Evolutionary conservation across 2,113 vertebrate genomes (phyloP).

Genomic region (Galbula dea): DNA sequence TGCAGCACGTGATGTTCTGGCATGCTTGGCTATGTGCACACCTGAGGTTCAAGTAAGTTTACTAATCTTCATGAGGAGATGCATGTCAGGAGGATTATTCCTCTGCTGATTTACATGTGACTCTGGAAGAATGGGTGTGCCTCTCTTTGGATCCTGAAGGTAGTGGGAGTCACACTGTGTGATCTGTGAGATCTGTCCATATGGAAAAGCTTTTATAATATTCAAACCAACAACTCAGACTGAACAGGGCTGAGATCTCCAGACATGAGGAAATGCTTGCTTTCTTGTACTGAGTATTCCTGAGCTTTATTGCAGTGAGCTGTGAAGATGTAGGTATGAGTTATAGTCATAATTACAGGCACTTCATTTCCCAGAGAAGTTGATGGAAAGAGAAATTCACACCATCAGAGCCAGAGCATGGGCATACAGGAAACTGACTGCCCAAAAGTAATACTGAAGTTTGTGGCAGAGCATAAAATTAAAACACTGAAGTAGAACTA

Average conservation of each 20-base stretch:
- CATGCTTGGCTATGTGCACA: not conserved
- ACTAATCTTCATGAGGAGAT: not conserved
- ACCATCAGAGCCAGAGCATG: not conserved
- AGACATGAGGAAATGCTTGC: not conserved
- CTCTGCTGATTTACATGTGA: not conserved
- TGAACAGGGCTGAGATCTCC: not conserved
- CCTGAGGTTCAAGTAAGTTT: not conserved
- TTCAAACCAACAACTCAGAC: not conserved
- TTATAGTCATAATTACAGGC: not conserved
- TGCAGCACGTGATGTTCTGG: accelerated
- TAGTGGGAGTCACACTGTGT: not conserved
- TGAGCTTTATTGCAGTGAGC: not conserved
- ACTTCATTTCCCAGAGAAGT: not conserved
- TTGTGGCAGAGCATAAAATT: not conserved
- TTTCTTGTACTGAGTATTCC: not conserved
- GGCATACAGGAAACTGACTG: not conserved
- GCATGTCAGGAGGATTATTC: not conserved
- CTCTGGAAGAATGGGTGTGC: slow-evolving; percentile 4
- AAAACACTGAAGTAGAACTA: not conserved
- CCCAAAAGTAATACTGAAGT: not conserved
- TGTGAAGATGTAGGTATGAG: not conserved
- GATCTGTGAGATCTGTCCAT: not conserved
- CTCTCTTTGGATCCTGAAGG: not conserved
- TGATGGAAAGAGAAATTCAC: not conserved
- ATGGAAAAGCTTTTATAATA: not conserved